Conservation (phyloP, 2,888 invertebrate species). For the Athripsodes cinereus region DNA sequence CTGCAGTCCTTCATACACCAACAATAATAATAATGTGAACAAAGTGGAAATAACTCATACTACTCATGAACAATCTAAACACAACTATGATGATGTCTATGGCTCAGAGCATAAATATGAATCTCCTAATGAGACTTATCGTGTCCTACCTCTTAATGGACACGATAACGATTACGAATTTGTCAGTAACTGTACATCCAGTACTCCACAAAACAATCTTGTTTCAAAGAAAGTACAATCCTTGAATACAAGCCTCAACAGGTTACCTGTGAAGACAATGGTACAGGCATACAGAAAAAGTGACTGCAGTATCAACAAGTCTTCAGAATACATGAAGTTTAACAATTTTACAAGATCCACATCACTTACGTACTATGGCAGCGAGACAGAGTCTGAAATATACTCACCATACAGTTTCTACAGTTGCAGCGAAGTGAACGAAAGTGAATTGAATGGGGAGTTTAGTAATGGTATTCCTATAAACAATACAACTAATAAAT, state of each 20-base stretch:
- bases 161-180: conserved; percentile 60
- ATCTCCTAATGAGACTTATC: conserved; percentile 29
- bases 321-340: conserved; percentile 55
- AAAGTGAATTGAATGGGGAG: conserved; percentile 36
- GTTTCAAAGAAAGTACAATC: conserved; percentile 44
- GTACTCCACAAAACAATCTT: conserved; percentile 63
- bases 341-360: conserved; percentile 55
- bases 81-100: conserved; percentile 49
- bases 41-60: conserved; percentile 34
- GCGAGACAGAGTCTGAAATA: conserved; percentile 78
- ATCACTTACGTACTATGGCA: conserved; percentile 75
- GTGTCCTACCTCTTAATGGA: conserved; percentile 43
- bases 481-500: conserved; percentile 53
- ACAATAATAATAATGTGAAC: conserved; percentile 25
- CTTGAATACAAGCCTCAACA: conserved; percentile 33
- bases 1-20: conserved; percentile 40
- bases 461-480: conserved; percentile 41
- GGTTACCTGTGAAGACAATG: conserved; percentile 36
- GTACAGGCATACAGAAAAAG: conserved; percentile 39
- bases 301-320: conserved; percentile 46
- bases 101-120: conserved; percentile 39
- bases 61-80: conserved; percentile 45
- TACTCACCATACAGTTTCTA: conserved; percentile 78
- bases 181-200: conserved; percentile 53
- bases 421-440: conserved; percentile 54